Evolutionary conservation across 2,797 vertebrate species (phyloP).

Genomic region (Halcyon badia): DNA sequence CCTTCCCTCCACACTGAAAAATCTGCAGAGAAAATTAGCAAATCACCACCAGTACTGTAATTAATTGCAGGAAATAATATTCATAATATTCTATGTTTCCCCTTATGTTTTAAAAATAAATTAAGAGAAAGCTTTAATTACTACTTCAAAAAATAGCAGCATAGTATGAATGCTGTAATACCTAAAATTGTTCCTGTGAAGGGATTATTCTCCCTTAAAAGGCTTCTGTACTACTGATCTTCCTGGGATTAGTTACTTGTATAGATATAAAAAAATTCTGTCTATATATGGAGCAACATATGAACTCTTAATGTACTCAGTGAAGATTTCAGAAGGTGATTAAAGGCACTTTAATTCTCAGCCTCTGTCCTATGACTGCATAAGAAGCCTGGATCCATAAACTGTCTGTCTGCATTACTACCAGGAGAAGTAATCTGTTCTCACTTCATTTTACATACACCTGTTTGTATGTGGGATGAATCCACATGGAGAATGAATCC

Average conservation of each 20-base stretch:
- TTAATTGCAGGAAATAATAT: neutral
- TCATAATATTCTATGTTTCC: neutral
- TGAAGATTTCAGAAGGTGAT: neutral
- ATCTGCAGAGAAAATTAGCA: neutral
- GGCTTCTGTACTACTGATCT: neutral
- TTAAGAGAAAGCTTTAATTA: neutral
- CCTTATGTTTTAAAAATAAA: neutral
- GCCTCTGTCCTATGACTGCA: rapidly evolving
- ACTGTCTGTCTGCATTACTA: neutral
- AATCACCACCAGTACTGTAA: neutral
- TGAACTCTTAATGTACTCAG: neutral
- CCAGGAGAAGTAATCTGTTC: neutral
- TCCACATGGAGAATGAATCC: neutral
- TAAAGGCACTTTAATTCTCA: neutral
- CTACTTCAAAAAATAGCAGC: neutral
- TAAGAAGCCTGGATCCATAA: neutral
- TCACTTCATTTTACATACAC: neutral
- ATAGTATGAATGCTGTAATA: rapidly evolving
- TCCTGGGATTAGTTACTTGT: neutral
- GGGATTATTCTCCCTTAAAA: neutral
- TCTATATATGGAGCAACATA: neutral
- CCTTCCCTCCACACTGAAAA: neutral
- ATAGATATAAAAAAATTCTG: neutral
- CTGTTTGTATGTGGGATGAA: neutral
- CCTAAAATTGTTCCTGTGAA: neutral